Conservation (phyloP, 2,797 vertebrate genomes). For the Poeciliopsis paucimaculata region DNA sequence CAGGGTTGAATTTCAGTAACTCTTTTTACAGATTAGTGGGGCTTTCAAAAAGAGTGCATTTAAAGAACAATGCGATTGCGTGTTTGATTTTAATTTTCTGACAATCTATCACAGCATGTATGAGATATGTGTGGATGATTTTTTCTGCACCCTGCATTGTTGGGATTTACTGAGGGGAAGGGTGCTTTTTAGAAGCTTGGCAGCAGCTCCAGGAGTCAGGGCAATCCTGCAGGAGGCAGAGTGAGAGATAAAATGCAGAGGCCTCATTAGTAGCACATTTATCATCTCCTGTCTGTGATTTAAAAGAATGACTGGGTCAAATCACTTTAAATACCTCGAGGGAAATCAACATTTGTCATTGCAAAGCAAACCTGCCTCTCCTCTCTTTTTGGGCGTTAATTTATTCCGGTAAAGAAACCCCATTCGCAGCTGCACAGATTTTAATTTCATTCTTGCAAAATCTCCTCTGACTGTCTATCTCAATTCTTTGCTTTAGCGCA, state of each 20-base stretch:
- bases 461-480: slow-evolving; percentile 77
- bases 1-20: slow-evolving; percentile 78
- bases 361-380: slow-evolving; percentile 78
- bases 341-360: slow-evolving; percentile 87
- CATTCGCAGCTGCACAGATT: slow-evolving; percentile 73
- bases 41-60: slow-evolving; percentile 71
- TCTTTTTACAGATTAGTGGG: slow-evolving; percentile 75
- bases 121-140: slow-evolving; percentile 63
- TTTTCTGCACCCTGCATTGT: slow-evolving; percentile 63
- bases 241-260: slow-evolving; percentile 78
- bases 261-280: slow-evolving; percentile 87
- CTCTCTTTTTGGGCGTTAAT: slow-evolving; percentile 75
- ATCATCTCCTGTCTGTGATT: slow-evolving; percentile 86
- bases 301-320: slow-evolving; percentile 87
- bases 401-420: slow-evolving; percentile 76
- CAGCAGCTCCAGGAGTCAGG: slow-evolving; percentile 58
- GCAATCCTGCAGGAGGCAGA: slow-evolving; percentile 73
- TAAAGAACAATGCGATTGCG: slow-evolving; percentile 79
- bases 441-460: slow-evolving; percentile 84
- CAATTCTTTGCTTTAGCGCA: slow-evolving; percentile 80
- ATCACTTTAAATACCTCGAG: slow-evolving; percentile 85
- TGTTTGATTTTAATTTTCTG: slow-evolving; percentile 85
- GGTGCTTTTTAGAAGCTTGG: slow-evolving; percentile 66
- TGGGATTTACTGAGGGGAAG: slow-evolving; percentile 69
- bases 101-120: slow-evolving; percentile 77